Base-by-base conservation (phyloP, 1,140 invertebrate species). In the Gryllus bimaculatus region DNA sequence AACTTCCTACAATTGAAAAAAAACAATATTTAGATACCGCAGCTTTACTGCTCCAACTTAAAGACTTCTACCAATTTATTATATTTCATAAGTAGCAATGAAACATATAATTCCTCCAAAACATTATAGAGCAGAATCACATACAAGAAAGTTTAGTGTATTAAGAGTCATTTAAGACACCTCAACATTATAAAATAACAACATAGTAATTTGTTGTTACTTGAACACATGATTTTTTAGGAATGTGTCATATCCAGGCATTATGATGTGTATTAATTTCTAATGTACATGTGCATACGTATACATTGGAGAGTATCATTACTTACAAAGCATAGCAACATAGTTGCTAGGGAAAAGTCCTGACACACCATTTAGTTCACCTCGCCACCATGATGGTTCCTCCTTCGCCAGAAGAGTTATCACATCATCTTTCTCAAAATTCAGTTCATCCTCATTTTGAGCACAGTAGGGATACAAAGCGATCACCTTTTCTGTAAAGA, bases 381-480 rank as follows among this genome's bases (percentile, higher is more conserved):
- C 97, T 85, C 93, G 93, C 97, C 97, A 99, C 97, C 97, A 99
- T 78, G 96, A 93, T 73, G 93, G 92, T 84, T 98, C 97, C 81
- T 97, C 95, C 82, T 96, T 92, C 78, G 94, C 93, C 12, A 98
- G 89, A 13, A 99, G 93, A 74, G 92, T 93, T 79, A 99, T 98
- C 75, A 98, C 93, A 83, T 97, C 95, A 83, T 96, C 96, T 86
- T 97, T 97, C 79, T 95, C 92, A 85, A 98, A 98, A 82, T 91
- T 96, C 76, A 99, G 87, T 85, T 99, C 97, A 86, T 98, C 97
- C 54, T 94, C 93, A 84, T 98, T 97, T 86, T 95, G 94, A 76
- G 96, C 96, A 76, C 91, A 90, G 85, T 98, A 98, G 6, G 95
- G 92, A 86, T 96, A 99, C 73, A 98, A 86, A 6, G 96, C 96